Conservation (phyloP, 2,113 vertebrate genomes). For the Xyliphius kryptos region DNA sequence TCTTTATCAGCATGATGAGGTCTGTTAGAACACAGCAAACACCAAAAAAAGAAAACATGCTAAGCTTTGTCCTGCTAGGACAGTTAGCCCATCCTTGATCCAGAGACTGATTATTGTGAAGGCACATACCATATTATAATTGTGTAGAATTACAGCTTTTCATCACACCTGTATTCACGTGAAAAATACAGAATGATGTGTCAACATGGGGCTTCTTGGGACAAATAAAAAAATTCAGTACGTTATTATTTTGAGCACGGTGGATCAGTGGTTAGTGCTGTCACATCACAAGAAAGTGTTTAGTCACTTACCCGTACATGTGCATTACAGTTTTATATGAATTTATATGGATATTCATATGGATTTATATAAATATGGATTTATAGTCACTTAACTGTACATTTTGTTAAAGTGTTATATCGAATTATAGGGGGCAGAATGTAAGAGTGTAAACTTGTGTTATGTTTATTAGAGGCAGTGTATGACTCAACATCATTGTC, state of each 20-base stretch:
- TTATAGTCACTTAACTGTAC: too few species aligned
- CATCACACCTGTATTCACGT: not conserved
- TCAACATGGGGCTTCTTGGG: too few species aligned
- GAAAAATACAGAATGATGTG: not conserved
- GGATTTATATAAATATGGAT: too few species aligned
- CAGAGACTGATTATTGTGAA: constrained; percentile 7
- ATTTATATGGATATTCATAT: too few species aligned
- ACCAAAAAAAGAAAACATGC: not conserved
- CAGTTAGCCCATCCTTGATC: constrained; percentile 18
- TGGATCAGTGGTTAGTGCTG: too few species aligned
- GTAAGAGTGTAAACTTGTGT: not conserved
- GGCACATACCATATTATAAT: not conserved
- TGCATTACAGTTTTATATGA: not conserved
- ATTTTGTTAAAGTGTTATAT: not conserved
- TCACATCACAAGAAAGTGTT: too few species aligned
- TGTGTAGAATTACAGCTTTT: not conserved
- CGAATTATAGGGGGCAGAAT: not conserved
- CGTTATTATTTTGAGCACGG: too few species aligned
- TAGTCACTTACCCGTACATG: not conserved
- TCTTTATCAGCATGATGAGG: constrained; percentile 7
- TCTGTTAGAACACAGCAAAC: constrained; percentile 12
- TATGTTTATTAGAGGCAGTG: not conserved
- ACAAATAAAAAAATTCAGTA: too few species aligned
- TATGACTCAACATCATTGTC: not conserved
- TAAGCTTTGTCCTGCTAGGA: not conserved